Evolutionary conservation across 2,113 vertebrate species (phyloP).

Genomic region (Brachypteracias leptosomus): DNA sequence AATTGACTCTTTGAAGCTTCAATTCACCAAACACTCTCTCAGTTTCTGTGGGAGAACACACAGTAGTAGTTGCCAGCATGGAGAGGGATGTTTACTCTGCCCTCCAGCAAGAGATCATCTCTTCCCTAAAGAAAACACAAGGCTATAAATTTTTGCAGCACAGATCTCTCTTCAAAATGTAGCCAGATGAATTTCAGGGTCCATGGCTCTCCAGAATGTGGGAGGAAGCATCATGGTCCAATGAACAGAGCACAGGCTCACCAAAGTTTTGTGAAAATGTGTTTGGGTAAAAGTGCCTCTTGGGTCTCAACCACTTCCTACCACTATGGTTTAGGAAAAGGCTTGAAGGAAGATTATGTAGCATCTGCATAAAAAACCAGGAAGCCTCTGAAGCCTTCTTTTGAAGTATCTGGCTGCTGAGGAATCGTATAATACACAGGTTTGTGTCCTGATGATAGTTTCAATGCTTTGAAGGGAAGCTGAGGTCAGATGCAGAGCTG

Average conservation of each 20-base stretch:
- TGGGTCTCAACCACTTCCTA: not conserved
- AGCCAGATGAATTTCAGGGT: not conserved
- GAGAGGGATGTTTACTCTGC: not conserved
- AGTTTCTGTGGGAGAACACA: not conserved
- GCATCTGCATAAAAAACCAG: not conserved
- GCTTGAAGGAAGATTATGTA: not conserved
- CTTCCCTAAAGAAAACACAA: not conserved
- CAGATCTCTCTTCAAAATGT: not conserved
- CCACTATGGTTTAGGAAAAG: not conserved
- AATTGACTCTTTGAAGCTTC: not conserved
- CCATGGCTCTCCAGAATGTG: not conserved
- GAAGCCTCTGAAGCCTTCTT: not conserved
- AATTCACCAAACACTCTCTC: not conserved
- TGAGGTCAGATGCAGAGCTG: not conserved
- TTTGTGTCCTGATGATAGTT: not conserved
- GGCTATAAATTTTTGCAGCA: not conserved
- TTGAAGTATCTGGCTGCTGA: not conserved
- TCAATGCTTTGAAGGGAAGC: not conserved
- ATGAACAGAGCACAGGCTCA: not conserved
- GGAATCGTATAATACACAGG: not conserved
- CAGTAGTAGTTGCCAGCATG: not conserved
- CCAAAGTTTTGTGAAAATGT: not conserved
- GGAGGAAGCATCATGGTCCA: not conserved
- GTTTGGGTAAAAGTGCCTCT: not conserved
- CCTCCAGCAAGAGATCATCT: not conserved